Evolutionary conservation across 2,888 invertebrate species (phyloP), one percentile per base, ranked within the genome.

Genomic region (Drosophila merina): DNA sequence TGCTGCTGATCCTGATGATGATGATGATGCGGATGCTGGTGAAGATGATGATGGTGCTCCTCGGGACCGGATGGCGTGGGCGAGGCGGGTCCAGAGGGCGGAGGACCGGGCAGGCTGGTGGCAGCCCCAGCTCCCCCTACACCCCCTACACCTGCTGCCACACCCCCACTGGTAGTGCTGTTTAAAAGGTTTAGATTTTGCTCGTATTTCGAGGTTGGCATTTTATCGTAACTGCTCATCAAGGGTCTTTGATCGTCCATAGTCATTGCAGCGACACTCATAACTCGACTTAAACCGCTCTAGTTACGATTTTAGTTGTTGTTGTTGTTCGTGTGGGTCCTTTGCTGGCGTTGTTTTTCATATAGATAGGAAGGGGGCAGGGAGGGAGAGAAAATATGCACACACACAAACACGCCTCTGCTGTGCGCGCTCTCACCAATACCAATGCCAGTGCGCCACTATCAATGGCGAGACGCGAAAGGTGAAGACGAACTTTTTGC

Each of bases 201-300:
- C 78, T 89, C 90, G 78, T 89, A 90, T 83, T 90, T 88, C 78
- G 69, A 59, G 59, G 86, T 77, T 45, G 90, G 79, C 89, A 90
- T 90, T 90, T 90, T 89, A 57, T 90, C 90, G 81, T 90, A 91
- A 88, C 79, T 90, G 79, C 90, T 90, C 90, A 91, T 89, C 81
- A 91, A 89, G 67, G 91, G 90, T 90, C 91, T 91, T 77, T 91
- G 91, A 90, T 91, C 90, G 89, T 91, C 91, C 89, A 91, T 87
- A 86, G 90, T 90, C 90, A 91, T 90, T 88, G 91, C 91, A 90
- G 91, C 90, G 89, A 90, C 90, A 90, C 90, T 90, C 90, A 90
- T 88, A 75, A 86, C 79, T 85, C 68, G 76, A 48, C 51, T 54
- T 72, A 72, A 63, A 25, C 62, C 57, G 52, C 62, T 62, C 55